A percentile compares a stretch with the other conserved stretches of the same genome.
phyloP scores from a whole-genome alignment of 2,888 invertebrate genomes.

The Caenorhabditis zanzibari region DNA sequence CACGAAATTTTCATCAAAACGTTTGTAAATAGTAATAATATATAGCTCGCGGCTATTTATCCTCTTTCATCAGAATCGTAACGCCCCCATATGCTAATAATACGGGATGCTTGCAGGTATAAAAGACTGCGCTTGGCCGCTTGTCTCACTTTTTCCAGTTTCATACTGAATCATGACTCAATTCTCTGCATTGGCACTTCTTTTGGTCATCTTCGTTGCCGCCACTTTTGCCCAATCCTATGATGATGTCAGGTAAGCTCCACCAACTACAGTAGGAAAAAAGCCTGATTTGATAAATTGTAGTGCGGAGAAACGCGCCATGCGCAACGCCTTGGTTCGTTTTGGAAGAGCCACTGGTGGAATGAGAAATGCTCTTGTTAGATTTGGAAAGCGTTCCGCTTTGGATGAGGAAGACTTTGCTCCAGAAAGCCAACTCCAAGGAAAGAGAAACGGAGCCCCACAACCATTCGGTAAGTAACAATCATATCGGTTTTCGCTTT shows the following conservation, averaged over 20 bases:
- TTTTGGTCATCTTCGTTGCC: slow-evolving; percentile 59
- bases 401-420: slow-evolving; percentile 66
- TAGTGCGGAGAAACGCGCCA: slow-evolving; percentile 77
- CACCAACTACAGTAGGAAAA: background rate
- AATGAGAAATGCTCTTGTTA: slow-evolving; percentile 77
- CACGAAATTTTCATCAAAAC: slow-evolving; percentile 46
- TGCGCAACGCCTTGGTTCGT: slow-evolving; percentile 78
- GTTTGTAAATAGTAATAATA: slow-evolving; percentile 54
- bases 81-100: slow-evolving; percentile 36
- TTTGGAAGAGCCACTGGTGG: slow-evolving; percentile 77
- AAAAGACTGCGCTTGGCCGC: slow-evolving; percentile 52
- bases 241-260: slow-evolving; percentile 62
- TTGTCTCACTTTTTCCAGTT: slow-evolving; percentile 60
- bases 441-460: slow-evolving; percentile 78
- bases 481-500: background rate
- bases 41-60: slow-evolving; percentile 56
- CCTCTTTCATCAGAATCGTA: slow-evolving; percentile 18
- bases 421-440: slow-evolving; percentile 66
- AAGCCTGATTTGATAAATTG: background rate
- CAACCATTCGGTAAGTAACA: slow-evolving; percentile 76
- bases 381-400: slow-evolving; percentile 76
- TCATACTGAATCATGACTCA: slow-evolving; percentile 59
- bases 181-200: slow-evolving; percentile 51
- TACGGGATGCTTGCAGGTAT: slow-evolving; percentile 52
- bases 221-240: slow-evolving; percentile 63